phyloP scores from a whole-genome alignment of 2,888 invertebrate genomes.

The Leuctra nigra region DNA sequence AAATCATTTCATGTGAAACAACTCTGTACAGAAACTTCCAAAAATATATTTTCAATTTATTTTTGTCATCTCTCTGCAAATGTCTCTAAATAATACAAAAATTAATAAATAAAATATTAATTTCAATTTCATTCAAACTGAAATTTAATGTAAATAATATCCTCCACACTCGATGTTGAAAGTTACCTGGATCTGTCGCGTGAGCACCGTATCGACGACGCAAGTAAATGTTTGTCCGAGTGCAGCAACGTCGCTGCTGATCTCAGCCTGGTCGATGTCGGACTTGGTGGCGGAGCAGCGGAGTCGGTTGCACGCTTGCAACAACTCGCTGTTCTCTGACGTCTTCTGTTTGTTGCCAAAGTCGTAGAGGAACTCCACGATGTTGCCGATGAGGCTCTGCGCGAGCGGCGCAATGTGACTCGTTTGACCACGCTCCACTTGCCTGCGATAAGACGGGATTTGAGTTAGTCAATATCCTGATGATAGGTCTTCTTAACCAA shows the following conservation, averaged over 20 bases:
- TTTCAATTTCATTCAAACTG: too few relatives aligned
- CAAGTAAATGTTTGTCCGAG: conserved; percentile 50
- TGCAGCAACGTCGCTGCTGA: conserved; percentile 45
- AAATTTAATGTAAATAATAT: too few relatives aligned
- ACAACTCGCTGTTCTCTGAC: conserved; percentile 46
- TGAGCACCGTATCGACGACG: conserved; percentile 51
- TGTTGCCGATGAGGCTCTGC: conserved; percentile 49
- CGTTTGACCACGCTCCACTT: conserved; percentile 38
- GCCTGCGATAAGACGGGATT: conserved; percentile 40
- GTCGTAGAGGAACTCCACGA: conserved; percentile 50
- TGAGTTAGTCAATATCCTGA: too few relatives aligned
- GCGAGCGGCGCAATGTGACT: conserved; percentile 45
- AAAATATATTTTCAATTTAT: too few relatives aligned
- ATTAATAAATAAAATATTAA: too few relatives aligned
- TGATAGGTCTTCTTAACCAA: too few relatives aligned
- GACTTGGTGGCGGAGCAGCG: conserved; percentile 24
- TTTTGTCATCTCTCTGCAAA: too few relatives aligned
- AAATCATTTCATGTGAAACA: too few relatives aligned
- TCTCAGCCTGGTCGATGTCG: conserved; percentile 23
- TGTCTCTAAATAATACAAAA: too few relatives aligned
- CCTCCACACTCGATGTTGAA: too few relatives aligned
- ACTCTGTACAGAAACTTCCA: too few relatives aligned
- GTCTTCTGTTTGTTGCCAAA: conserved; percentile 44
- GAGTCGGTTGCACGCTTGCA: conserved; percentile 38
- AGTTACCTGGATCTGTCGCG: conserved; percentile 51